A percentile compares a stretch with the other conserved stretches of the same genome.
Evolutionary conservation across 2,113 vertebrate species (phyloP).

Genomic region (Bagarius yarrelli): DNA sequence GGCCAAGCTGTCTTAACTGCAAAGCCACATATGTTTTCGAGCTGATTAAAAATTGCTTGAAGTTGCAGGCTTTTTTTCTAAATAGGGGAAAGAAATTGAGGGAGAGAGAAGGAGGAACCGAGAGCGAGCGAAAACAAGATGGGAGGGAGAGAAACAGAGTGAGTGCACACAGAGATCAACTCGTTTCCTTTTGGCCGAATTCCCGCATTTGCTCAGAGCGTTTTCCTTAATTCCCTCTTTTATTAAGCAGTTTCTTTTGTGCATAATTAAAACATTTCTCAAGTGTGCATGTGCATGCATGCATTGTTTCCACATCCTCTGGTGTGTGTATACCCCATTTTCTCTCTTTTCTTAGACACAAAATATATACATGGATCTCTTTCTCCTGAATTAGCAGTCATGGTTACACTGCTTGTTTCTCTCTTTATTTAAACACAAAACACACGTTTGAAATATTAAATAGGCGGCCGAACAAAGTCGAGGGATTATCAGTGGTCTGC

Average conservation of each 20-base stretch:
- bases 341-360: constrained; percentile 33
- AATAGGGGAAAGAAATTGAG: constrained; percentile 54
- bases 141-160: constrained; percentile 65
- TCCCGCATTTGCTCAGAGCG: constrained; percentile 81
- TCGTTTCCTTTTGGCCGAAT: constrained; percentile 92
- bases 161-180: constrained; percentile 70
- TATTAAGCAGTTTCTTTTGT: constrained; percentile 74
- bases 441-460: constrained; percentile 52
- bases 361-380: constrained; percentile 43
- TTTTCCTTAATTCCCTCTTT: constrained; percentile 77
- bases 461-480: constrained; percentile 61
- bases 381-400: constrained; percentile 45
- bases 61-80: constrained; percentile 90
- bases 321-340: constrained; percentile 27
- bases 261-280: constrained; percentile 78
- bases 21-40: constrained; percentile 99
- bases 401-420: constrained; percentile 52
- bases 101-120: constrained; percentile 61
- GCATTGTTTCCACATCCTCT: constrained; percentile 57
- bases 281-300: constrained; percentile 67
- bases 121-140: constrained; percentile 47
- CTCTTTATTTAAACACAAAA: constrained; percentile 47
- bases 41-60: constrained; percentile 99
- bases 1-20: constrained; percentile 98
- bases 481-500: constrained; percentile 68